These are phyloP conservation scores for Brachionus angularis DNA, from an alignment of 1,140 invertebrate genomes.

Conservation along the genomic window DNA sequence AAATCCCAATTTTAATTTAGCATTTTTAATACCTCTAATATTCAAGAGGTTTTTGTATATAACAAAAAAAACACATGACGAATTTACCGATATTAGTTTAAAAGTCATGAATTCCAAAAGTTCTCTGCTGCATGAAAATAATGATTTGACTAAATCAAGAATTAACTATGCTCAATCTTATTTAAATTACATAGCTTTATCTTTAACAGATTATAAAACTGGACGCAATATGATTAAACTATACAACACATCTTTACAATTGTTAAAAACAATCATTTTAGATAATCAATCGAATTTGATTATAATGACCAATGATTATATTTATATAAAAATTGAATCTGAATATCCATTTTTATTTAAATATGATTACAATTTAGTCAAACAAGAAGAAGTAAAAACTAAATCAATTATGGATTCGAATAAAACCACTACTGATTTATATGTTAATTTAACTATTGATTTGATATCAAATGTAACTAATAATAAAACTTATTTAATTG, in stretches of 20 bases:
- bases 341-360: conserved; percentile 12
- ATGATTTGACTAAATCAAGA: neutral
- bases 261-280: conserved; percentile 1
- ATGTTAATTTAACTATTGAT: neutral
- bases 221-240: conserved; percentile 5
- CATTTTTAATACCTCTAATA: neutral
- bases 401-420: neutral
- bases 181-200: neutral
- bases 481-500: too few species aligned
- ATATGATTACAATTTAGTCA: conserved; percentile 19
- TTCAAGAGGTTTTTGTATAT: conserved; percentile 14
- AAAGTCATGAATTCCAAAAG: neutral
- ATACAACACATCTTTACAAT: neutral
- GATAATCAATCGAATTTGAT: neutral
- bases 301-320: neutral
- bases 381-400: neutral
- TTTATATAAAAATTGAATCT: neutral
- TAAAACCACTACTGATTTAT: neutral
- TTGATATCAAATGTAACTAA: too few species aligned
- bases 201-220: conserved; percentile 3
- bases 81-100: conserved; percentile 1
- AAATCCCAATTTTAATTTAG: conserved; percentile 6
- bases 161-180: conserved; percentile 17
- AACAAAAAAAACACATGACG: neutral
- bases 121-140: neutral